phyloP scores from a whole-genome alignment of 2,797 vertebrate species.

The Coreius guichenoti region DNA sequence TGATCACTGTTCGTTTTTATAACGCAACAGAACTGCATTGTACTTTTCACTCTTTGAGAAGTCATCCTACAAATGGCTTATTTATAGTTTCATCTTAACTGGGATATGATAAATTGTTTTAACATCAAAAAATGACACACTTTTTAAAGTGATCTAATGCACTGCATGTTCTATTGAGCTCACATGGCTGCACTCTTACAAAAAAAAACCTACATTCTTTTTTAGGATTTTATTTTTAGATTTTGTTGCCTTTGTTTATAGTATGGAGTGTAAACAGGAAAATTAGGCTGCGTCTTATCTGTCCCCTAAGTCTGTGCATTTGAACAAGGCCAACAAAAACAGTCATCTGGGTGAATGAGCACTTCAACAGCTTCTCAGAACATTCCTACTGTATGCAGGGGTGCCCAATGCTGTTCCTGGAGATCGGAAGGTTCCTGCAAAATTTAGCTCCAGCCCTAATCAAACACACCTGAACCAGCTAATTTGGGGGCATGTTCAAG shows the following conservation, averaged over 20 bases:
- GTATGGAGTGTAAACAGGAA: background rate
- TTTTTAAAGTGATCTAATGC: slow-evolving; percentile 4
- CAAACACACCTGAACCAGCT: background rate
- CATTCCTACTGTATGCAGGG: background rate
- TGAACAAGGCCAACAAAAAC: background rate
- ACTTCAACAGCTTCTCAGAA: background rate
- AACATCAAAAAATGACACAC: background rate
- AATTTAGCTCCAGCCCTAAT: background rate
- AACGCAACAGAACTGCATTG: background rate
- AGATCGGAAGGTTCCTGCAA: background rate
- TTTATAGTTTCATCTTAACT: slow-evolving; percentile 3
- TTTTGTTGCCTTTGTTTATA: background rate
- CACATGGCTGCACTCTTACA: background rate
- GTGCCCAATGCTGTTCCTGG: background rate
- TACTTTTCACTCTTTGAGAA: background rate
- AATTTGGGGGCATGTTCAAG: background rate
- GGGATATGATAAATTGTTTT: background rate
- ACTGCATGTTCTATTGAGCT: background rate
- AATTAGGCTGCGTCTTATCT: background rate
- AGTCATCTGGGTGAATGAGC: background rate
- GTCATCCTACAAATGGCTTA: slow-evolving; percentile 2
- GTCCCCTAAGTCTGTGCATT: background rate
- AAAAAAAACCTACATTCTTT: background rate
- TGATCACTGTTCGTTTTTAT: background rate
- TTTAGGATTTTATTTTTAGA: slow-evolving; percentile 14